These are phyloP conservation scores for Nothoprocta pentlandii DNA, from an alignment of 2,113 vertebrate species.

Conservation along the genomic window DNA sequence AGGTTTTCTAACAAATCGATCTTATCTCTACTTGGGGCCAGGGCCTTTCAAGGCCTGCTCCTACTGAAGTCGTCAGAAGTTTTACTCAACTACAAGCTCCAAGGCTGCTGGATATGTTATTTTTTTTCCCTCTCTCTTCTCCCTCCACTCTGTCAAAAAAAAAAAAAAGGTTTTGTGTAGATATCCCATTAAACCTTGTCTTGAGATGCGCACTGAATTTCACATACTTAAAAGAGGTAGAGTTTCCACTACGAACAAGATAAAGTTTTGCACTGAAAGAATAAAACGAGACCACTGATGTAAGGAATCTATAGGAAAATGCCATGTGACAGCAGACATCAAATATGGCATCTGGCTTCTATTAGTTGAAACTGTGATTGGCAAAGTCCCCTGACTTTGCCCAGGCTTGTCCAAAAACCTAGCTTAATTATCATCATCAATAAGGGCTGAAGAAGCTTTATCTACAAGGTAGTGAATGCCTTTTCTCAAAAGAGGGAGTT, in stretches of 20 bases:
- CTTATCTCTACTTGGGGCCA: neutral
- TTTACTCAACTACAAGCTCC: neutral
- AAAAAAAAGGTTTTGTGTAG: neutral
- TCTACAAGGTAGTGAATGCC: conserved; percentile 58
- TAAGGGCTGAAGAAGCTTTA: conserved; percentile 59
- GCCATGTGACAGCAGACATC: rapidly evolving
- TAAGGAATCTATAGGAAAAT: neutral
- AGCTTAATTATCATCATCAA: conserved; percentile 54
- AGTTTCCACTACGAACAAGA: neutral
- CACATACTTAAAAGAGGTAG: neutral
- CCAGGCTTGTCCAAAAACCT: conserved; percentile 36
- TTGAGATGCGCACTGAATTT: neutral
- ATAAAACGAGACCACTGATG: neutral
- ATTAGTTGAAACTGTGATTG: neutral
- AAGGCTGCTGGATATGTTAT: neutral
- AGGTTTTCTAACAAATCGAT: neutral
- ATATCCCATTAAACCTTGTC: conserved; percentile 1
- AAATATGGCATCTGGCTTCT: conserved; percentile 11
- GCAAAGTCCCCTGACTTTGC: conserved; percentile 15
- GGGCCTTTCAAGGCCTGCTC: neutral
- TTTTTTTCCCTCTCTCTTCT: neutral
- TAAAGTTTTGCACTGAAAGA: neutral
- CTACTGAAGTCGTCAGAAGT: neutral
- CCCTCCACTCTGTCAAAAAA: neutral
- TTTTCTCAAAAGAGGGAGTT: conserved; percentile 63